Percentiles rank a stretch among this genome's conserved stretches.
Evolutionary conservation across 1,140 invertebrate species (phyloP).

Genomic region (Zaprionus ghesquierei): DNA sequence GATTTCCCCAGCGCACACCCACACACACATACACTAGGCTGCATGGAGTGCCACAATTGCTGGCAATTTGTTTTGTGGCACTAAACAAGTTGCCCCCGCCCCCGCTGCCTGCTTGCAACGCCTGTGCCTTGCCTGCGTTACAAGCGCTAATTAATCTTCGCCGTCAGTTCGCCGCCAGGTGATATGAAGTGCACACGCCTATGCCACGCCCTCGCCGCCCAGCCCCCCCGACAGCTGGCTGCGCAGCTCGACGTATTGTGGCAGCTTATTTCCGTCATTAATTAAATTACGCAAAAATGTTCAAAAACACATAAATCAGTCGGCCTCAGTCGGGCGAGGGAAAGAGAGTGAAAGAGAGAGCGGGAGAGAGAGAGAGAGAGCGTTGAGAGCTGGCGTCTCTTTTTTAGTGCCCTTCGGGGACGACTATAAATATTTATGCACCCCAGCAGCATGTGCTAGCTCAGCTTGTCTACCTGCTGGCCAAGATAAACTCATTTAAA

Average conservation of each 20-base stretch:
- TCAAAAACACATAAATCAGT: slow-evolving; percentile 79
- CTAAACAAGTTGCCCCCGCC: slow-evolving; percentile 49
- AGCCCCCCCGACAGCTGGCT: slow-evolving; percentile 8
- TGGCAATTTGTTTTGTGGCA: slow-evolving; percentile 70
- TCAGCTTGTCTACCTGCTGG: background rate
- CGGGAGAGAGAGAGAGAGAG: too few relatives aligned
- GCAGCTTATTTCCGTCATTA: slow-evolving; percentile 68
- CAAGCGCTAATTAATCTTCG: slow-evolving; percentile 74
- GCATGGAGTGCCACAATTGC: slow-evolving; percentile 51
- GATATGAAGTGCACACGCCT: slow-evolving; percentile 61
- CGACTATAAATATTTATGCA: slow-evolving; percentile 72
- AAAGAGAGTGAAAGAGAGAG: too few relatives aligned
- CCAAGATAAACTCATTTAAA: slow-evolving; percentile 78
- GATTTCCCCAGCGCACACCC: slow-evolving; percentile 59
- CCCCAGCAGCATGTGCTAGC: background rate
- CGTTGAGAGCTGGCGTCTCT: too few relatives aligned
- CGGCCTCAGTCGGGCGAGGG: slow-evolving; percentile 50
- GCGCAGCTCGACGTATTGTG: slow-evolving; percentile 31
- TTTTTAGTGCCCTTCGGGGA: slow-evolving; percentile 70
- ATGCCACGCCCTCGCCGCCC: background rate
- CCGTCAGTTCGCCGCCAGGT: slow-evolving; percentile 48
- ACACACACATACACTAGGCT: slow-evolving; percentile 4
- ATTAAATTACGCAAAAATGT: slow-evolving; percentile 80
- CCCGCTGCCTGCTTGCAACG: background rate
- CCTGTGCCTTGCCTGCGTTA: slow-evolving; percentile 44